These are phyloP conservation scores for Rhaphigaster nebulosa DNA, from an alignment of 2,888 invertebrate species.

Conservation along the genomic window DNA sequence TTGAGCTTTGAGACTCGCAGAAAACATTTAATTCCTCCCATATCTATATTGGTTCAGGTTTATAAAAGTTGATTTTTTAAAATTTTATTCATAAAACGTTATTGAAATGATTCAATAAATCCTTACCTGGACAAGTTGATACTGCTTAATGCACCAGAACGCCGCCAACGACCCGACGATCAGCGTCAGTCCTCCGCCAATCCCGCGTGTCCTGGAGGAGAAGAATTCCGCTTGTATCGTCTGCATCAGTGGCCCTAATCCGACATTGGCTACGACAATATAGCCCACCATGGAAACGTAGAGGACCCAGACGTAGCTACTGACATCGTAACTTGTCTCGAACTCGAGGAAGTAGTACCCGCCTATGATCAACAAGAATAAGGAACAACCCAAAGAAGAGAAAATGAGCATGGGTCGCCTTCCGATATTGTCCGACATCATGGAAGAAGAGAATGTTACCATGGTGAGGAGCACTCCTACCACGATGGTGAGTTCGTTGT, in stretches of 20 bases:
- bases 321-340: conserved; percentile 57
- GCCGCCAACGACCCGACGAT: conserved; percentile 63
- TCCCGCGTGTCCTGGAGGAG: conserved; percentile 64
- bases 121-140: conserved; percentile 61
- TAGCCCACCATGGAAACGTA: conserved; percentile 62
- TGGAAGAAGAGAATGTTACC: conserved; percentile 60
- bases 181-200: conserved; percentile 64
- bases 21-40: no score
- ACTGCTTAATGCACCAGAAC: conserved; percentile 64
- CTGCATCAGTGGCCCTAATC: conserved; percentile 64
- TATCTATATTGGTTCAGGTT: no score
- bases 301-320: conserved; percentile 61
- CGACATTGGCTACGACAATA: conserved; percentile 62
- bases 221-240: conserved; percentile 65
- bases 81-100: no score
- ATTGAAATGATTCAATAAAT: background rate
- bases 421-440: conserved; percentile 63
- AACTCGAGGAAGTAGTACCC: conserved; percentile 62
- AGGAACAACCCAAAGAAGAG: conserved; percentile 61
- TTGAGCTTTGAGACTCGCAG: no score
- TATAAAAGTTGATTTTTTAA: no score
- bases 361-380: conserved; percentile 61
- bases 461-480: conserved; percentile 63
- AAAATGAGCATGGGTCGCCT: conserved; percentile 64
- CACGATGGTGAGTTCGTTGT: conserved; percentile 60